A percentile compares a stretch with the other conserved stretches of the same genome.
These are phyloP conservation scores for Drosophila limbata DNA, from an alignment of 2,888 invertebrate genomes.

Conservation along the genomic window DNA sequence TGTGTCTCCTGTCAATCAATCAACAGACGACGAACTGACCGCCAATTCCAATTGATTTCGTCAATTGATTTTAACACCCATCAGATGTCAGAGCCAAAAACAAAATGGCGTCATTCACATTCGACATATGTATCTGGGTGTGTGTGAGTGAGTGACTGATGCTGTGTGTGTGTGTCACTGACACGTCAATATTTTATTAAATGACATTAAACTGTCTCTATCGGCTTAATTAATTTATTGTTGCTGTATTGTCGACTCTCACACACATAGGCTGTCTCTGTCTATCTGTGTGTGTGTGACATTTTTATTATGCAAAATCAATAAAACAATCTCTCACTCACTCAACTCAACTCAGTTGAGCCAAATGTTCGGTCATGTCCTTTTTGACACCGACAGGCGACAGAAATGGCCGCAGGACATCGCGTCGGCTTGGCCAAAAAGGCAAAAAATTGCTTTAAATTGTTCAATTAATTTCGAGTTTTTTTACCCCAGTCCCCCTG, in stretches of 20 bases:
- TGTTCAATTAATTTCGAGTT: conserved; percentile 77
- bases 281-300: conserved; percentile 68
- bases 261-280: conserved; percentile 25
- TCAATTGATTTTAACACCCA: conserved; percentile 85
- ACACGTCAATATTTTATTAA: conserved; percentile 85
- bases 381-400: conserved; percentile 81
- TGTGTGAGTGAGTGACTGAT: conserved; percentile 46
- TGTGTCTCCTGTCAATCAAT: conserved; percentile 83
- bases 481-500: conserved; percentile 31
- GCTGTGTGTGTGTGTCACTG: conserved; percentile 74
- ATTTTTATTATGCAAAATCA: conserved; percentile 84
- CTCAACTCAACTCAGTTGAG: conserved; percentile 31
- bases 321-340: conserved; percentile 80
- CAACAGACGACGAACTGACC: conserved; percentile 70
- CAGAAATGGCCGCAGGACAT: conserved; percentile 44
- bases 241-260: conserved; percentile 78
- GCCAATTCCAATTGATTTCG: conserved; percentile 84
- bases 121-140: conserved; percentile 24
- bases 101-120: conserved; percentile 69
- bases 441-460: conserved; percentile 68
- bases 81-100: conserved; percentile 74
- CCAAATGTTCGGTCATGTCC: conserved; percentile 80
- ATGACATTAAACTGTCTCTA: conserved; percentile 85
- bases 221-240: conserved; percentile 85
- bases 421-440: conserved; percentile 29